Conservation (phyloP, 2,888 invertebrate genomes). For the Polydesmus complanatus region DNA sequence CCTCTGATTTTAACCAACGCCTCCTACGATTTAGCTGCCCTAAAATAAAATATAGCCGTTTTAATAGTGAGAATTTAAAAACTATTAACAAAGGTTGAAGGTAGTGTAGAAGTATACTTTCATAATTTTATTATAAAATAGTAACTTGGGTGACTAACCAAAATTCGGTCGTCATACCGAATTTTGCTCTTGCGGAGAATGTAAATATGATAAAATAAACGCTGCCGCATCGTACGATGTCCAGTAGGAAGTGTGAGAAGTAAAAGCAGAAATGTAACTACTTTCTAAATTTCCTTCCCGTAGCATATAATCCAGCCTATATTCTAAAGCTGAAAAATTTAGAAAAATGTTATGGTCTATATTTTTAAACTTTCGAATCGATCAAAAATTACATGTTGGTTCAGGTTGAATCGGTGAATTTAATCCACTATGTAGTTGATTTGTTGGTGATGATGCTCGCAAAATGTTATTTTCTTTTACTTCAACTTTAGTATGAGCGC, state of each 20-base stretch:
- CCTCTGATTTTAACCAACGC: too few species aligned
- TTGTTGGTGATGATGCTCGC: neutral
- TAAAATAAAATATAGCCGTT: too few species aligned
- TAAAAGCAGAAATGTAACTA: conserved; percentile 45
- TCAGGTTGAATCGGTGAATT: neutral
- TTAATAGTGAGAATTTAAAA: too few species aligned
- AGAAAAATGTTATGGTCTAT: too few species aligned
- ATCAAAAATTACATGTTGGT: neutral
- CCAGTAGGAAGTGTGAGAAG: conserved; percentile 52
- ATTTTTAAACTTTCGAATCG: too few species aligned
- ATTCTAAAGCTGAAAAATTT: conserved; percentile 37
- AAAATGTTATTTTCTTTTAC: too few species aligned
- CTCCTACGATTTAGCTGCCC: too few species aligned
- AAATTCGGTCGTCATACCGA: neutral
- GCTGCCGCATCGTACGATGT: conserved; percentile 46
- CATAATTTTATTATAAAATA: too few species aligned
- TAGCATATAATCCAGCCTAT: conserved; percentile 46
- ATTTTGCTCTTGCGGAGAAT: conserved; percentile 25
- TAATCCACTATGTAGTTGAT: neutral
- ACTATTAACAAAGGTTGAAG: too few species aligned
- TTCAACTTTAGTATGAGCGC: neutral
- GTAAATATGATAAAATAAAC: conserved; percentile 43
- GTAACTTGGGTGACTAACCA: too few species aligned
- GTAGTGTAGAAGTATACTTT: too few species aligned
- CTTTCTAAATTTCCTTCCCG: conserved; percentile 42